phyloP scores from a whole-genome alignment of 2,113 vertebrate genomes.

The Blennius ocellaris region DNA sequence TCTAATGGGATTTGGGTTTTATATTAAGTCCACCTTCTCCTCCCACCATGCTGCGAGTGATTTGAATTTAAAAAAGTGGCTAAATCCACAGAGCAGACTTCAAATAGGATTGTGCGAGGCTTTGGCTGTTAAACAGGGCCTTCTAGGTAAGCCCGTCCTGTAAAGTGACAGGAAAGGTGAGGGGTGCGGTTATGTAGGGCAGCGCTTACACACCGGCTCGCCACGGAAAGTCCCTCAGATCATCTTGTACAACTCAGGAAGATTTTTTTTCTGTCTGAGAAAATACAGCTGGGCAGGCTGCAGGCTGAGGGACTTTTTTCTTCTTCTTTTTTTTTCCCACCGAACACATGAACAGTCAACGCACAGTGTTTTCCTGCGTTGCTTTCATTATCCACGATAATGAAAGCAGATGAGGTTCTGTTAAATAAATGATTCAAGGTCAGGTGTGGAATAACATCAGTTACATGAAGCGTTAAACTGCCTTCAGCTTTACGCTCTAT shows the following conservation, averaged over 20 bases:
- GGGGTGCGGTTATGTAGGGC: slow-evolving; percentile 70
- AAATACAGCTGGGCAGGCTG: slow-evolving; percentile 10
- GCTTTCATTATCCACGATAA: slow-evolving; percentile 50
- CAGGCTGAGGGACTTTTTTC: slow-evolving; percentile 9
- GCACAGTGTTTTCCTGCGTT: slow-evolving; percentile 37
- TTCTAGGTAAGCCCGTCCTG: slow-evolving; percentile 71
- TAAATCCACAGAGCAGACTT: slow-evolving; percentile 80
- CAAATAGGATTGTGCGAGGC: slow-evolving; percentile 76
- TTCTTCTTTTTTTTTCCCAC: too few relatives aligned
- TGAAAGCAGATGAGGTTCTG: slow-evolving; percentile 25
- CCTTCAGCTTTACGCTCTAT: slow-evolving; percentile 12
- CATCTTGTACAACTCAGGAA: slow-evolving; percentile 24
- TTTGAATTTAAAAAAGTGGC: slow-evolving; percentile 82
- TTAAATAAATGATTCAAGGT: slow-evolving; percentile 65
- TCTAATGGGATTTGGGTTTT: slow-evolving; percentile 87
- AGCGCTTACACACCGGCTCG: slow-evolving; percentile 52
- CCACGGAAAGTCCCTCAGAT: slow-evolving; percentile 40
- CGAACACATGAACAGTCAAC: slow-evolving; percentile 18
- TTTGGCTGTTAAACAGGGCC: slow-evolving; percentile 67
- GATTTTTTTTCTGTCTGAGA: slow-evolving; percentile 20
- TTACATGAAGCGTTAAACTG: slow-evolving; percentile 54
- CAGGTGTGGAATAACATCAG: slow-evolving; percentile 36
- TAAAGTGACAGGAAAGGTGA: slow-evolving; percentile 74
- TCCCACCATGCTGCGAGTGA: slow-evolving; percentile 74
- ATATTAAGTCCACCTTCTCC: slow-evolving; percentile 80